phyloP scores from a whole-genome alignment of 2,888 invertebrate genomes.

The Cotesia congregata region DNA sequence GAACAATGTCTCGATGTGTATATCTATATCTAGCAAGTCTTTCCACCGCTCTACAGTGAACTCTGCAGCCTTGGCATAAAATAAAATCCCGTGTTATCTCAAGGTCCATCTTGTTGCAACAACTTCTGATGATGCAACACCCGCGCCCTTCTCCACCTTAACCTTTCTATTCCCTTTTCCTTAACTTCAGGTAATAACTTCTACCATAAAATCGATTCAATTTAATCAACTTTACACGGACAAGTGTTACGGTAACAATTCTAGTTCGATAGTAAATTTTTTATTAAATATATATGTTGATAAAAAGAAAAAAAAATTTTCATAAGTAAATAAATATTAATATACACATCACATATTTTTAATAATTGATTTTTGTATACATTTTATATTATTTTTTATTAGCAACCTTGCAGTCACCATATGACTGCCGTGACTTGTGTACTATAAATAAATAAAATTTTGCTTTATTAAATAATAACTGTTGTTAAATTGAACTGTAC shows the following conservation, averaged over 20 bases:
- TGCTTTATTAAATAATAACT: too few species aligned
- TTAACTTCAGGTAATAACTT: too few species aligned
- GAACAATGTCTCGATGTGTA: conserved; percentile 57
- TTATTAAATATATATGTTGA: too few species aligned
- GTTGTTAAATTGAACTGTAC: too few species aligned
- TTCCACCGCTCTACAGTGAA: conserved; percentile 42
- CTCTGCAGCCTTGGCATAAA: conserved; percentile 61
- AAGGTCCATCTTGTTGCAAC: conserved; percentile 58
- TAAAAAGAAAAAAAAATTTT: too few species aligned
- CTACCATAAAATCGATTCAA: neutral
- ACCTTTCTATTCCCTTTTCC: neutral
- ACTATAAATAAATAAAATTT: too few species aligned
- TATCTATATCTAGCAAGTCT: conserved; percentile 18
- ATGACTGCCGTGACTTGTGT: too few species aligned
- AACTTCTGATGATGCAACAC: conserved; percentile 35
- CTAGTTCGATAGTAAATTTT: neutral
- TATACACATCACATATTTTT: too few species aligned
- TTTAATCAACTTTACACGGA: neutral
- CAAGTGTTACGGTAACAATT: neutral
- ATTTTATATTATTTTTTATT: too few species aligned
- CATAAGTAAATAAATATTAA: too few species aligned
- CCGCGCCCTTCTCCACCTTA: conserved; percentile 34
- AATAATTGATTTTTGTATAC: too few species aligned
- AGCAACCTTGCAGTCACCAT: too few species aligned
- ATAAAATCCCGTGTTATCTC: conserved; percentile 58